phyloP scores from a whole-genome alignment of 1,140 invertebrate species.

The Trachelipus rathkii region DNA sequence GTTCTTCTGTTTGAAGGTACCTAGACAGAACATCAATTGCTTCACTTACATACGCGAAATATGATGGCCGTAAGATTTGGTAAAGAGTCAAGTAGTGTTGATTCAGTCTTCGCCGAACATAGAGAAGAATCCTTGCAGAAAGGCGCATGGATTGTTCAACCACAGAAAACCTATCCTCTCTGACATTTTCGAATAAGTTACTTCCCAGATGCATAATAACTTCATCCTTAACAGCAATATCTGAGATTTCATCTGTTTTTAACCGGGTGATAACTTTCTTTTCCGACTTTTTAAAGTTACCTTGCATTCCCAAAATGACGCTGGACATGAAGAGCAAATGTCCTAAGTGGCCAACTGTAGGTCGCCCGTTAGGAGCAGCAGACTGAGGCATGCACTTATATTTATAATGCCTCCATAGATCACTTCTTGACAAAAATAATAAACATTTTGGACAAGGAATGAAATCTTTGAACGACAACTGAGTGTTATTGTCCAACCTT shows the following conservation, averaged over 20 bases:
- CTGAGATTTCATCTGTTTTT: not conserved
- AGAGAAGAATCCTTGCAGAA: not conserved
- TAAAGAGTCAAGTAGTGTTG: not conserved
- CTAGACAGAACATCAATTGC: not conserved
- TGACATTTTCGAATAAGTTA: not conserved
- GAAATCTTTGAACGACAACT: not conserved
- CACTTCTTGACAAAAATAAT: not conserved
- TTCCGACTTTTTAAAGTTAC: not conserved
- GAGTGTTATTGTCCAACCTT: not conserved
- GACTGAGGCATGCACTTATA: not conserved
- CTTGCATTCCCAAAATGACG: not conserved
- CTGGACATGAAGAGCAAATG: not conserved
- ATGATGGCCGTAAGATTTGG: not conserved
- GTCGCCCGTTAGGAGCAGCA: not conserved
- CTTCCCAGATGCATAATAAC: not conserved
- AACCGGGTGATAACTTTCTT: not conserved
- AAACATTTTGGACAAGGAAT: conserved; percentile 1
- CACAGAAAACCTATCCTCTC: not conserved
- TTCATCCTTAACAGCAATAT: not conserved
- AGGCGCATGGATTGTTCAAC: not conserved
- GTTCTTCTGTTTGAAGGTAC: not conserved
- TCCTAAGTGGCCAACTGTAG: not conserved
- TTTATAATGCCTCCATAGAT: not conserved
- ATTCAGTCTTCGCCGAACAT: not conserved
- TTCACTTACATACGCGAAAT: not conserved